Conservation (phyloP, 2,888 invertebrate species). For the Camptogramma bilineatum region DNA sequence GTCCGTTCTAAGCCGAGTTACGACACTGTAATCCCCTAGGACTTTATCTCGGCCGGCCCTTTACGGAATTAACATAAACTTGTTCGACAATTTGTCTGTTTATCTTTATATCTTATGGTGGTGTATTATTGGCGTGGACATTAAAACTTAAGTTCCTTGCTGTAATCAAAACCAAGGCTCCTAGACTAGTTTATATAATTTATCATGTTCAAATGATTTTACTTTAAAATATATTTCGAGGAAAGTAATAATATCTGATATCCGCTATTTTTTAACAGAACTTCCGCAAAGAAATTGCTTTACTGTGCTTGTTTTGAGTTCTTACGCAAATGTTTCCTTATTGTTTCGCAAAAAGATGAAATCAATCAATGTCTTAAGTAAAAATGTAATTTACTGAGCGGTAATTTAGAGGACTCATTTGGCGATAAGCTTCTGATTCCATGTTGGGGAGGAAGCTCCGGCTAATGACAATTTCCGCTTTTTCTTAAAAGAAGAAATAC, state of each 20-base stretch:
- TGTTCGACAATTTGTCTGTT: constrained; percentile 74
- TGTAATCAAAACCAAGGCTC: neutral
- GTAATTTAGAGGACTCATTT: constrained; percentile 41
- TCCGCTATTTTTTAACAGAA: neutral
- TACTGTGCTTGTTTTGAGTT: constrained; percentile 11
- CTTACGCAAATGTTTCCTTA: constrained; percentile 31
- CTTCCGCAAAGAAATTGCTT: neutral
- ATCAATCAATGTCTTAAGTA: constrained; percentile 39
- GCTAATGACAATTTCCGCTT: constrained; percentile 39
- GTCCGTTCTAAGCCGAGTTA: constrained; percentile 70
- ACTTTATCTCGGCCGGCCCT: constrained; percentile 76
- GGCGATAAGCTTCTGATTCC: constrained; percentile 43
- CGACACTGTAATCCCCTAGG: constrained; percentile 71
- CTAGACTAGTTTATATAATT: neutral
- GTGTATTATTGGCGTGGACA: constrained; percentile 47
- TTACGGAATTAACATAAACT: constrained; percentile 77
- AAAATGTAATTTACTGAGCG: constrained; percentile 40
- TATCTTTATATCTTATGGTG: constrained; percentile 61
- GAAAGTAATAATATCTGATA: no score
- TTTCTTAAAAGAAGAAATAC: constrained; percentile 29
- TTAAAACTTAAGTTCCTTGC: constrained; percentile 39
- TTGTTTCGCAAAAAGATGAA: constrained; percentile 32
- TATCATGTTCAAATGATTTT: neutral
- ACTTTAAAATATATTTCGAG: neutral
- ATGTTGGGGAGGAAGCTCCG: constrained; percentile 34